These are phyloP conservation scores for Platyura marginata DNA, from an alignment of 1,140 invertebrate genomes.

Conservation along the genomic window DNA sequence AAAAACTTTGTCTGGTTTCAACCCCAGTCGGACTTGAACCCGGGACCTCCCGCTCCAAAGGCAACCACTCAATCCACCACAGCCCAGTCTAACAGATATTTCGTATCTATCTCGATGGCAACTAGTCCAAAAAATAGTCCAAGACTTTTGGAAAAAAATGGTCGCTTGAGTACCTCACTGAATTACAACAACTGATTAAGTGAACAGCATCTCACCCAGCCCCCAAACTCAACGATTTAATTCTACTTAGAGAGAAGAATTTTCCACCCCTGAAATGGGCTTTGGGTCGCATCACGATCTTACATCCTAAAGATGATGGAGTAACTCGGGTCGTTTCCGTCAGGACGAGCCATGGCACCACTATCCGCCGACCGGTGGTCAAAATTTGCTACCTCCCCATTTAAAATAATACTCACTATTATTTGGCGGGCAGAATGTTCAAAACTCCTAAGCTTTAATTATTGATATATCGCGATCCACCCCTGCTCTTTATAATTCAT, in stretches of 20 bases:
- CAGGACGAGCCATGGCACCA: neutral
- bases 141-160: constrained; percentile 4
- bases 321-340: constrained; percentile 7
- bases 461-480: too few species aligned
- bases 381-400: too few species aligned
- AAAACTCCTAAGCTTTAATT: too few species aligned
- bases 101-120: neutral
- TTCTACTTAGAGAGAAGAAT: constrained; percentile 19
- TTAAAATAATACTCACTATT: too few species aligned
- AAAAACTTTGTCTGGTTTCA: too few species aligned
- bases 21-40: too few species aligned
- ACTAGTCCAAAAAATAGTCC: neutral
- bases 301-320: constrained; percentile 12
- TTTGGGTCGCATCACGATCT: constrained; percentile 13
- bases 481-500: too few species aligned
- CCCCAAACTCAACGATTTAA: constrained; percentile 11
- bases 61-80: too few species aligned
- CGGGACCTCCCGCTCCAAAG: too few species aligned
- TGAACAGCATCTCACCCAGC: constrained; percentile 6
- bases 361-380: too few species aligned
- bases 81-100: constrained; percentile 6
- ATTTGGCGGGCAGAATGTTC: too few species aligned
- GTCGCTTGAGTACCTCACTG: constrained; percentile 7
- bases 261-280: constrained; percentile 15
- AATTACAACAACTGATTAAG: constrained; percentile 6